Base-by-base conservation (phyloP, 1,140 invertebrate species). In the Pseudomyrmex pallidus region DNA sequence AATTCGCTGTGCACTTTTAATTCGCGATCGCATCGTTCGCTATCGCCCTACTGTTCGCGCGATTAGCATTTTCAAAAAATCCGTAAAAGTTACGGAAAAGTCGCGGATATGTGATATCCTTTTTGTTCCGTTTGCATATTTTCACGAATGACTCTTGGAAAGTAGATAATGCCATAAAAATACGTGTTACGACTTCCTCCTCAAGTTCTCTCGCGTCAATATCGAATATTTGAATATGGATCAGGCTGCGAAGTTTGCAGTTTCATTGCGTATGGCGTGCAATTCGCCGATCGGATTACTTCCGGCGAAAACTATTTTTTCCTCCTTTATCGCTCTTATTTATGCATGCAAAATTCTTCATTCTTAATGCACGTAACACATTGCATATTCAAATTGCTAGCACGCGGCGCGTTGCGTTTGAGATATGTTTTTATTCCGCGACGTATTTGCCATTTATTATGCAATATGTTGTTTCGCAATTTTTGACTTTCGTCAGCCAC, bases 131-230 rank as follows among this genome's bases (percentile, higher is more conserved):
- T 44, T 10, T n/a, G 10, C 54, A 2, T 74, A 35, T 46, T 25
- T 15, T 61, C 25, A 13, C 66, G 7, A 67, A 13, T 61, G 68
- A 9, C 9, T 48, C n/a, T n/a, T 86, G 73, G 50, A 76, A 87
- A 87, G 73, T 46, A 20, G 46, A 83, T 22, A 61, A n/a, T 10
- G 25, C n/a, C 17, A 56, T 73, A 76, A 83, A 77, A 67, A 52
- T 8, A 35, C 35, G 63, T 86, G 63, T 86, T 83, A 83, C 35
- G 13, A 67, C 61, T 87, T 87, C 85, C 85, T 86, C 15, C 44
- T 72, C 66, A 20, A 2, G 10, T 12, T n/a, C 10, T 57, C 22
- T 17, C 61, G 12, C 17, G 7, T 54, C 2, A 48, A 7, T 46
- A 50, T 17, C 59, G 57, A 77, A 66, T 73, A 64, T 86, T 70